phyloP scores from a whole-genome alignment of 2,797 vertebrate genomes.

The Australoheros facetus region DNA sequence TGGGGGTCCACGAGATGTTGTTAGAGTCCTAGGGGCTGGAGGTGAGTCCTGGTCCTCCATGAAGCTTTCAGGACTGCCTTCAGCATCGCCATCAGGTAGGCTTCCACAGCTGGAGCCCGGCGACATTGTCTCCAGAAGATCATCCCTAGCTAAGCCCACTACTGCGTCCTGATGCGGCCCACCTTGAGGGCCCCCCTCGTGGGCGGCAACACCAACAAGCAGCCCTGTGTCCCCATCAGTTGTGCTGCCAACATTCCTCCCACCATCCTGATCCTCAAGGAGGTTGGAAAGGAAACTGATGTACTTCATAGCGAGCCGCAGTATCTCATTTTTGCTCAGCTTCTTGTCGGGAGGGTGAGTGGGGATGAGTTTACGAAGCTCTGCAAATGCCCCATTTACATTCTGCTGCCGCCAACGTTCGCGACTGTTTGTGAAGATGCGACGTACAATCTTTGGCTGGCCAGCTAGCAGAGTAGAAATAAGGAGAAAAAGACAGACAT shows the following conservation, averaged over 20 bases:
- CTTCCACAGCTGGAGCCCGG: constrained; percentile 94
- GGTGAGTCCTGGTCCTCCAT: constrained; percentile 89
- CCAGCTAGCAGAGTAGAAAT: constrained; percentile 62
- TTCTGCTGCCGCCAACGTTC: constrained; percentile 82
- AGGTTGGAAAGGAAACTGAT: constrained; percentile 81
- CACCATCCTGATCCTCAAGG: constrained; percentile 78
- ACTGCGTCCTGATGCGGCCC: constrained; percentile 69
- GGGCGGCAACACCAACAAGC: constrained; percentile 88
- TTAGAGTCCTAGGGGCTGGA: constrained; percentile 79
- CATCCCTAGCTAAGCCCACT: constrained; percentile 85
- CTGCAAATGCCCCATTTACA: constrained; percentile 78
- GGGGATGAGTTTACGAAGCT: constrained; percentile 81
- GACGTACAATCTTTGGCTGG: constrained; percentile 90
- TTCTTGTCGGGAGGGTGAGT: constrained; percentile 82
- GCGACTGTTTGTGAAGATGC: constrained; percentile 93
- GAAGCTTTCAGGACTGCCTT: constrained; percentile 92
- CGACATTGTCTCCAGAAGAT: constrained; percentile 91
- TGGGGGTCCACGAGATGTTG: constrained; percentile 79
- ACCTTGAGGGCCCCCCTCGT: constrained; percentile 84
- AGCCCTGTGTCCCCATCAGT: constrained; percentile 77
- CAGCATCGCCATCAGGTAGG: constrained; percentile 89
- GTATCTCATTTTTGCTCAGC: constrained; percentile 80
- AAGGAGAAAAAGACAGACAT: constrained; percentile 10
- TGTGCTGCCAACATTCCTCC: constrained; percentile 67
- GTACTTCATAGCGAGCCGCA: constrained; percentile 81